Evolutionary conservation across 1,140 invertebrate species (phyloP), one percentile per base, ranked within the genome.

Genomic region (Pteromalus puparum): DNA sequence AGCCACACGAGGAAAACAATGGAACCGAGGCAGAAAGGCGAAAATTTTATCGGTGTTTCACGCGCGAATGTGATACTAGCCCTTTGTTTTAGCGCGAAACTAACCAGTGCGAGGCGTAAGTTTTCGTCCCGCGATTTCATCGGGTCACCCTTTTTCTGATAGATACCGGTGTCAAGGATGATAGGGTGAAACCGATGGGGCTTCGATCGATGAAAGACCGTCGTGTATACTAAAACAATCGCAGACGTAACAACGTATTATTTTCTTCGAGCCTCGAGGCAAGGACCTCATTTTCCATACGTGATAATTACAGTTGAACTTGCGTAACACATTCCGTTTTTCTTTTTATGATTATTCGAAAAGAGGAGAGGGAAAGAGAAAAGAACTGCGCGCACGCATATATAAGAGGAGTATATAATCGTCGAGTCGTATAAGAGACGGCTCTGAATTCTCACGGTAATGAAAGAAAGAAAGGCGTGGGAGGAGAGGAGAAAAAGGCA

Each of bases 401-500:
- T 15, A 15, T 5, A 38, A 74, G 34, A 74, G 34, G 72, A 15
- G 72, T 42, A 21, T 28, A 42, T 42, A 74, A 74, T 74, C 34
- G 72, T 6, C 28, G 34, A 18, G 72, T 26, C 72, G 34, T 30
- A n/a, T 2, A 1, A 74, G 13, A 74, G 72, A 1, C 34, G 72
- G 24, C 30, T 34, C 28, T 18, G 21, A 7, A 48, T 76, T 76
- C 74, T 24, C 74, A 76, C 74, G 74, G 74, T 42, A 76, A 76
- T 76, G 74, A 76, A 76, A 76, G 74, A 76, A n/a, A 74, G 72
- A 74, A 53, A 48, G 38, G 74, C 42, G 74, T 48, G 74, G 74
- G 74, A 76, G 38, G 42, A 61, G 18, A 61, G 18, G 18, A 61
- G 53, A 42, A 74, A 34, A 42, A 74, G 13, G n/a, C 67, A 30